Evolutionary conservation across 2,888 invertebrate species (phyloP).

Genomic region (Apamea anceps): DNA sequence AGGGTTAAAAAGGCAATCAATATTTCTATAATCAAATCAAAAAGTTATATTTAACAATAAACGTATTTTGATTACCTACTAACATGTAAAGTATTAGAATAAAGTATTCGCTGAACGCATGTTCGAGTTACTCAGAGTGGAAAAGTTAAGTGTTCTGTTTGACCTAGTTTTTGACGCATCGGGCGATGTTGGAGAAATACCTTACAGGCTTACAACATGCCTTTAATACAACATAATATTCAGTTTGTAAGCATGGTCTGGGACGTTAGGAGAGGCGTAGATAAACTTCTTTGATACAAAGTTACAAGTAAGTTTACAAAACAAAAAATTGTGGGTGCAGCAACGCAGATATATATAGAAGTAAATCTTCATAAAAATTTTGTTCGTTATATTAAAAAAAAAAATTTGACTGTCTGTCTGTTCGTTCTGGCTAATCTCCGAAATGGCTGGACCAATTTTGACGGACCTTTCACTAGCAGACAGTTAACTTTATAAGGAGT

Average conservation of each 20-base stretch:
- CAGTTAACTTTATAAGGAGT: no score
- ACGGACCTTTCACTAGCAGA: no score
- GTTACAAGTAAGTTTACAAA: neutral
- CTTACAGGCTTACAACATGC: neutral
- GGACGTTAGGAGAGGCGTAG: no score
- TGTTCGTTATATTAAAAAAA: no score
- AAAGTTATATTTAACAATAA: neutral
- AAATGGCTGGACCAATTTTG: no score
- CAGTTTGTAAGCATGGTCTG: neutral
- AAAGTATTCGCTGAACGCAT: conserved; percentile 1
- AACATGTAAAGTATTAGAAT: neutral
- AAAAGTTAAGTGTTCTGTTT: conserved; percentile 41
- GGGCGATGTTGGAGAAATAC: conserved; percentile 81
- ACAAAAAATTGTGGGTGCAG: no score
- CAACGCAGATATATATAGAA: no score
- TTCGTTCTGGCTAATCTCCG: no score
- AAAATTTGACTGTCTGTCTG: no score
- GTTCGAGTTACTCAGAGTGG: conserved; percentile 5
- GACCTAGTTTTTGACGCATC: conserved; percentile 35
- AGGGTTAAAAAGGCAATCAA: neutral
- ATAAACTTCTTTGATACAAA: neutral
- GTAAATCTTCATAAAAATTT: no score
- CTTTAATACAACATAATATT: neutral
- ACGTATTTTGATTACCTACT: neutral
- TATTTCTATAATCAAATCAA: neutral